Conservation (phyloP, 1,140 invertebrate species). For the Lordiphosa stackelbergi region DNA sequence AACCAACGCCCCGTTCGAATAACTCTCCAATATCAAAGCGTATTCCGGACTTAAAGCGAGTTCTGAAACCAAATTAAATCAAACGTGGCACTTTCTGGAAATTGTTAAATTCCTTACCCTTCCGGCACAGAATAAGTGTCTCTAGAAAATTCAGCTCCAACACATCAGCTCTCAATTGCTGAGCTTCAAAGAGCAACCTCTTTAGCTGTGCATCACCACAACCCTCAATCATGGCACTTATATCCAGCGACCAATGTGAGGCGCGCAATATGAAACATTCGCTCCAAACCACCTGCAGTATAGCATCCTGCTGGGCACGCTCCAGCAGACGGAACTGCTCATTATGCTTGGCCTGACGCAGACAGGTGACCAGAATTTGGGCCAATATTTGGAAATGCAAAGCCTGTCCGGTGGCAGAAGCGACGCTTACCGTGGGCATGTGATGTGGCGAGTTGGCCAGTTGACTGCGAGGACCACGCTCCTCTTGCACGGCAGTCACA, state of each 20-base stretch:
- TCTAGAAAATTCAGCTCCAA: slow-evolving; percentile 82
- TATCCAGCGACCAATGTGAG: slow-evolving; percentile 81
- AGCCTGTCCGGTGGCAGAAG: slow-evolving; percentile 23
- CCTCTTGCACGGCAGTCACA: slow-evolving; percentile 87
- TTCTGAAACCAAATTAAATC: slow-evolving; percentile 34
- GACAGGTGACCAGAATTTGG: slow-evolving; percentile 80
- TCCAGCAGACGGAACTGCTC: slow-evolving; percentile 78
- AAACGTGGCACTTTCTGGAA: background rate
- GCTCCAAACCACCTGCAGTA: slow-evolving; percentile 80
- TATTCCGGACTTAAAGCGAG: slow-evolving; percentile 53
- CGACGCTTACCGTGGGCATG: background rate
- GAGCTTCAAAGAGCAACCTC: slow-evolving; percentile 59
- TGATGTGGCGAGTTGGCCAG: slow-evolving; percentile 19
- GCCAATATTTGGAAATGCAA: slow-evolving; percentile 78
- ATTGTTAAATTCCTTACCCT: slow-evolving; percentile 76
- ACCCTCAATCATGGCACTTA: slow-evolving; percentile 70
- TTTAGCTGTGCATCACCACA: slow-evolving; percentile 67
- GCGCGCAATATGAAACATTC: slow-evolving; percentile 80
- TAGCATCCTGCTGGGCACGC: slow-evolving; percentile 78
- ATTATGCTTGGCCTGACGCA: slow-evolving; percentile 79
- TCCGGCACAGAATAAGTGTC: slow-evolving; percentile 81
- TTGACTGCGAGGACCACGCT: slow-evolving; percentile 83
- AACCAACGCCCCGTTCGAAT: slow-evolving; percentile 60
- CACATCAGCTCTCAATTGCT: slow-evolving; percentile 79
- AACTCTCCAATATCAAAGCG: slow-evolving; percentile 48